phyloP scores from a whole-genome alignment of 2,797 vertebrate species.

The Cirrhinus mrigala region DNA sequence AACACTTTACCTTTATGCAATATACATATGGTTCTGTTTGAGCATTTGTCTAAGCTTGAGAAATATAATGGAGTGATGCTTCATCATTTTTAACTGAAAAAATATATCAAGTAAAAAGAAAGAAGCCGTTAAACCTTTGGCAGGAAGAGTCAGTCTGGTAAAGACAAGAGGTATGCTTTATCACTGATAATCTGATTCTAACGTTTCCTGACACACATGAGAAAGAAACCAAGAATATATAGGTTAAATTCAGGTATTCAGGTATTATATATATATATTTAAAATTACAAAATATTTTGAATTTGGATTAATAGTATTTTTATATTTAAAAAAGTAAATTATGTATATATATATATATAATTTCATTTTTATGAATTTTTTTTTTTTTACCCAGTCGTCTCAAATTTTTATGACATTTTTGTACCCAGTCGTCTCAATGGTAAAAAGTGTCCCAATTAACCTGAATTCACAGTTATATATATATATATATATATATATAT shows the following conservation, averaged over 20 bases:
- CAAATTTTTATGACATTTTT: no score
- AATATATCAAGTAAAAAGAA: background rate
- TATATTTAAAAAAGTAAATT: background rate
- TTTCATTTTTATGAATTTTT: no score
- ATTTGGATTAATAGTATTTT: background rate
- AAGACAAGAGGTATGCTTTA: background rate
- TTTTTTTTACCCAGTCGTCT: no score
- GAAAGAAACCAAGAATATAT: background rate
- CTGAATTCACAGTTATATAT: no score
- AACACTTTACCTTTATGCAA: background rate
- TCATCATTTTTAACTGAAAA: background rate
- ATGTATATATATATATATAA: no score
- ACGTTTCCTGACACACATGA: background rate
- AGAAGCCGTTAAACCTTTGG: background rate
- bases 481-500: no score
- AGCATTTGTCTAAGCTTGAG: background rate
- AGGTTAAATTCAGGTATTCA: background rate
- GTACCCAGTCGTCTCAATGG: no score
- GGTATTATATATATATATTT: background rate
- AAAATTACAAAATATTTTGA: background rate
- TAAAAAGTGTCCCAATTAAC: no score
- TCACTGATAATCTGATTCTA: background rate
- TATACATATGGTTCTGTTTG: background rate
- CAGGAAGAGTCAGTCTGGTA: conserved; percentile 4
- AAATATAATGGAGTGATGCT: background rate